Conservation (phyloP, 2,797 vertebrate genomes). For the Esox masquinongy region DNA sequence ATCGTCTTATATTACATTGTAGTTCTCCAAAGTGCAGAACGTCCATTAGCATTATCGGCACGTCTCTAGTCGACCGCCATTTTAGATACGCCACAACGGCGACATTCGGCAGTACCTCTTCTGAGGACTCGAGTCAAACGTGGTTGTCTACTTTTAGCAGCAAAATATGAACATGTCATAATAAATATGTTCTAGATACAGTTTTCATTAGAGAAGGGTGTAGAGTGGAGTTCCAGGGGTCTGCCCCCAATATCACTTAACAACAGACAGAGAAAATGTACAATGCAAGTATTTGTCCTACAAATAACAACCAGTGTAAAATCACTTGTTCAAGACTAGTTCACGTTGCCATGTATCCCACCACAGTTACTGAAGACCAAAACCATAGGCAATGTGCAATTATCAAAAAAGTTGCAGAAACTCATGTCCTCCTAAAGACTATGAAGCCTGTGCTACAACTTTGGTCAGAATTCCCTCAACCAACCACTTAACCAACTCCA, state of each 20-base stretch:
- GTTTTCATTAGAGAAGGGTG: neutral
- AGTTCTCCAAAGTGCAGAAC: neutral
- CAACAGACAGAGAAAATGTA: neutral
- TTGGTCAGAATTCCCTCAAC: neutral
- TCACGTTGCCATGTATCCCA: constrained; percentile 29
- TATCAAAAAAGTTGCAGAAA: constrained; percentile 4
- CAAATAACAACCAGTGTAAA: constrained; percentile 60
- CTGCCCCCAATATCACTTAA: constrained; percentile 26
- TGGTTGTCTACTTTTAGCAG: neutral
- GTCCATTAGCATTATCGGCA: neutral
- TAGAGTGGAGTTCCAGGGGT: constrained; percentile 39
- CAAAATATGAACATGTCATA: neutral
- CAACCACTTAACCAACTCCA: constrained; percentile 28
- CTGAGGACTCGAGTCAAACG: neutral
- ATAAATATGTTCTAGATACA: neutral
- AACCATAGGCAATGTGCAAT: constrained; percentile 34
- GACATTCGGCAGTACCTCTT: neutral
- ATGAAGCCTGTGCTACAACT: neutral
- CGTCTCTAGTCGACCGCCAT: neutral
- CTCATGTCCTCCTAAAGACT: neutral
- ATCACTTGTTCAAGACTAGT: constrained; percentile 26
- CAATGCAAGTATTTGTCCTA: constrained; percentile 35
- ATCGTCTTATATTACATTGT: neutral
- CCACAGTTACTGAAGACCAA: constrained; percentile 16
- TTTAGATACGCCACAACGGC: neutral